These are phyloP conservation scores for Eilema caniola DNA, from an alignment of 2,888 invertebrate species.

Conservation along the genomic window DNA sequence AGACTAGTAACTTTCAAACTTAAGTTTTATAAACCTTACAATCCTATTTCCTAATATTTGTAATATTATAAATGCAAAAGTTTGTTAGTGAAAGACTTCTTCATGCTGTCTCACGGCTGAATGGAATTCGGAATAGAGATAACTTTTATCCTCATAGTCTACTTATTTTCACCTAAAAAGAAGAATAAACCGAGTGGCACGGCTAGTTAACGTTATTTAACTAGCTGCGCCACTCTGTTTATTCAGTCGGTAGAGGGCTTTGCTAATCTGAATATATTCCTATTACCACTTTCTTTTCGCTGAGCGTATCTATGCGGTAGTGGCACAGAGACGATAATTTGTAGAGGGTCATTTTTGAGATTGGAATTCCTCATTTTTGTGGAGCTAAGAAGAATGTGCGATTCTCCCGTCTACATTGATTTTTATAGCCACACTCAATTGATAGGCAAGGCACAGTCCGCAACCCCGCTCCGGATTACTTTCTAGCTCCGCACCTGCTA, in stretches of 20 bases:
- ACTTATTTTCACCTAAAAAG: neutral
- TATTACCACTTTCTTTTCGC: no score
- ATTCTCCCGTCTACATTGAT: neutral
- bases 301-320: no score
- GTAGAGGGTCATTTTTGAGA: no score
- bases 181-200: no score
- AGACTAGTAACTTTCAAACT: slow-evolving; percentile 35
- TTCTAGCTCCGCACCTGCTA: no score
- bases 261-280: no score
- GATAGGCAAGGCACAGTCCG: no score
- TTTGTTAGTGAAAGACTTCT: neutral
- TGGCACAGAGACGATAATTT: no score
- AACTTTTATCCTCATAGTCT: neutral
- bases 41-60: neutral
- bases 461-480: no score
- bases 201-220: no score
- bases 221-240: no score
- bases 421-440: neutral
- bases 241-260: no score
- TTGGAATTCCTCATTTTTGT: neutral
- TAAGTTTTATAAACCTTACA: slow-evolving; percentile 25
- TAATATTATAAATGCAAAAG: slow-evolving; percentile 3
- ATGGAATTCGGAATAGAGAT: neutral
- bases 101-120: neutral
- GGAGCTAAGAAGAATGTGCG: neutral